A percentile compares a stretch with the other conserved stretches of the same genome.
phyloP scores from a whole-genome alignment of 2,888 invertebrate species.

The Hecatera dysodea region DNA sequence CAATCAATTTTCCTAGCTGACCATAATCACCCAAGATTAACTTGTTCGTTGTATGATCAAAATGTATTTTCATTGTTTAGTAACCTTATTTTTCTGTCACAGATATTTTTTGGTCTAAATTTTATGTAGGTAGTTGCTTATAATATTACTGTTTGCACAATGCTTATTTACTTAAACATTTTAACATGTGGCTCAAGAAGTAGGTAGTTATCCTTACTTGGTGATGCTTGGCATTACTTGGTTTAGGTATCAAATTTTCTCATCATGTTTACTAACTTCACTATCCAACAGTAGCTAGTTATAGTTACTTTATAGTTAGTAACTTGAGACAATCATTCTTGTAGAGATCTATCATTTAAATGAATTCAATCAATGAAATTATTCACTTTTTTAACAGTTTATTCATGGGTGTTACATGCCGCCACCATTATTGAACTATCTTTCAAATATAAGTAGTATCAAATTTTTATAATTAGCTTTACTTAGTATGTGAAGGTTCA shows the following conservation, averaged over 20 bases:
- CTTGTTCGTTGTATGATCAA: not conserved
- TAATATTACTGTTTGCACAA: not conserved
- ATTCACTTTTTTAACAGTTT: not conserved
- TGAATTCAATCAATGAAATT: not conserved
- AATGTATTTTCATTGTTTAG: conserved; percentile 17
- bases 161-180: not conserved
- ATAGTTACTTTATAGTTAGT: not conserved
- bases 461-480: not conserved
- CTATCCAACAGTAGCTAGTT: not conserved
- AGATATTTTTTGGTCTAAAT: not conserved
- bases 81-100: conserved; percentile 26
- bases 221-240: not conserved
- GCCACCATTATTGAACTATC: not conserved
- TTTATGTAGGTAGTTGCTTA: not conserved
- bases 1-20: not conserved
- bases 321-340: not conserved
- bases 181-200: not conserved
- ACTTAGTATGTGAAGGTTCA: not conserved
- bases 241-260: not conserved
- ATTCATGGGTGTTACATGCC: not conserved
- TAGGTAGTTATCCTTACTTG: too few species aligned
- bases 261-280: not conserved
- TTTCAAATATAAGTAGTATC: not conserved
- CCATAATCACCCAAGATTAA: not conserved
- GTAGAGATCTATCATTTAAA: not conserved